A percentile compares a stretch with the other conserved stretches of the same genome.
These are phyloP conservation scores for Poecilobothrus nobilitatus DNA, from an alignment of 2,888 invertebrate species.

Conservation along the genomic window DNA sequence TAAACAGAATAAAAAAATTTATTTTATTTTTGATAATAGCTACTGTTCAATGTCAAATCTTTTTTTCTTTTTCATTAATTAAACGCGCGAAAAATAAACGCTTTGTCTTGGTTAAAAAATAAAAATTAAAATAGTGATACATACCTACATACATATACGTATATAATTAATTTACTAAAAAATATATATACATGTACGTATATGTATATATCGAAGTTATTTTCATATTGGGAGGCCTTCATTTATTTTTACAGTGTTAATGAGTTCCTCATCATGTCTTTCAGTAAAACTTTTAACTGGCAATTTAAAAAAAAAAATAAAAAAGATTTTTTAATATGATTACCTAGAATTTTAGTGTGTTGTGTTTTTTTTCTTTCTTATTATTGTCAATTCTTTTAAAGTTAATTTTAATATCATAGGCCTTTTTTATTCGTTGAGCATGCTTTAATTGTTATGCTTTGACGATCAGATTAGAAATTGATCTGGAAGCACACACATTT, in stretches of 20 bases:
- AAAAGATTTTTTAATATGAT: neutral
- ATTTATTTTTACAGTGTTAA: neutral
- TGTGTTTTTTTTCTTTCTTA: too few species aligned
- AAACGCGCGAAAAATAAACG: too few species aligned
- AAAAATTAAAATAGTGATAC: too few species aligned
- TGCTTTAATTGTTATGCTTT: conserved; percentile 2
- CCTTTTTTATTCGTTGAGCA: neutral
- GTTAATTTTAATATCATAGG: neutral
- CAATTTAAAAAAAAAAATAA: neutral
- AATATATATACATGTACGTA: too few species aligned
- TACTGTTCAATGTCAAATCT: too few species aligned
- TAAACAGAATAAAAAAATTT: too few species aligned
- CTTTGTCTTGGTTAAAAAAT: too few species aligned
- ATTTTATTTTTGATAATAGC: too few species aligned
- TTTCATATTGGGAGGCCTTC: conserved; percentile 1
- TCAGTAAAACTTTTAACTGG: neutral
- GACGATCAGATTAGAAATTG: neutral
- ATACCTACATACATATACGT: too few species aligned
- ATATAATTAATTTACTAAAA: too few species aligned
- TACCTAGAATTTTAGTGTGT: neutral
- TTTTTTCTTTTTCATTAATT: too few species aligned
- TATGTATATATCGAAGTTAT: too few species aligned
- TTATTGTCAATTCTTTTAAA: neutral
- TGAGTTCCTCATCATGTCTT: neutral
- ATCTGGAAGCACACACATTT: conserved; percentile 6